Evolutionary conservation across 2,797 vertebrate species (phyloP).

Genomic region (Arnoldichthys spilopterus): DNA sequence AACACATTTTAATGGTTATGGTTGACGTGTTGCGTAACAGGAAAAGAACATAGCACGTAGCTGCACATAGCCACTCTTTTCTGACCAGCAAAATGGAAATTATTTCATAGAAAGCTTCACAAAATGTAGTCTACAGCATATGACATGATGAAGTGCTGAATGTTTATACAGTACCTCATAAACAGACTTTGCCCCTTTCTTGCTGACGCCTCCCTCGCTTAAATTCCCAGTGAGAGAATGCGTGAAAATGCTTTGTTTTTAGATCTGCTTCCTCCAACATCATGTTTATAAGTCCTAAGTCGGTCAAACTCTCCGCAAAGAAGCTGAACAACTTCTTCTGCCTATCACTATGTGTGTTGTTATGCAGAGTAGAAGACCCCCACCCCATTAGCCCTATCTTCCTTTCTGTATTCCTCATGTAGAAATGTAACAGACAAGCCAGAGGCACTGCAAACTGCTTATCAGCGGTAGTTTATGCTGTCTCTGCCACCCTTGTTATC

Average conservation of each 20-base stretch:
- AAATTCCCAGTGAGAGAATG: slow-evolving; percentile 10
- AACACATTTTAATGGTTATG: not conserved
- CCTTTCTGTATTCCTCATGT: slow-evolving; percentile 14
- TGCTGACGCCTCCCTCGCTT: slow-evolving; percentile 6
- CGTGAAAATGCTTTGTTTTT: not conserved
- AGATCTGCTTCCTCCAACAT: slow-evolving; percentile 20
- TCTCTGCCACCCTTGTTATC: slow-evolving; percentile 39
- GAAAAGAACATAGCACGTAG: not conserved
- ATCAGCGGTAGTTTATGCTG: slow-evolving; percentile 40
- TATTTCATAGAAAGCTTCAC: slow-evolving; percentile 12
- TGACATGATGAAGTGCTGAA: not conserved
- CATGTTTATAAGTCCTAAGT: slow-evolving; percentile 31
- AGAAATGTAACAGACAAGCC: slow-evolving; percentile 28
- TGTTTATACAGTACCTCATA: slow-evolving; percentile 3
- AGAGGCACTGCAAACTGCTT: slow-evolving; percentile 17
- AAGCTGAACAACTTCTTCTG: slow-evolving; percentile 21
- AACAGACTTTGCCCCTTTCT: slow-evolving; percentile 36
- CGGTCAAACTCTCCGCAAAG: slow-evolving; percentile 30
- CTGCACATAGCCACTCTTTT: not conserved
- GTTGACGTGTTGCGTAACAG: not conserved
- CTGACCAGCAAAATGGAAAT: slow-evolving; percentile 3
- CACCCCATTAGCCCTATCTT: not conserved
- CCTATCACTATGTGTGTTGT: slow-evolving; percentile 19
- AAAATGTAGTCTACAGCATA: not conserved
- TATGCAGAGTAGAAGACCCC: slow-evolving; percentile 22